Evolutionary conservation across 2,797 vertebrate species (phyloP), one percentile per base, ranked within the genome.

Genomic region (Pyrocephalus nanus): DNA sequence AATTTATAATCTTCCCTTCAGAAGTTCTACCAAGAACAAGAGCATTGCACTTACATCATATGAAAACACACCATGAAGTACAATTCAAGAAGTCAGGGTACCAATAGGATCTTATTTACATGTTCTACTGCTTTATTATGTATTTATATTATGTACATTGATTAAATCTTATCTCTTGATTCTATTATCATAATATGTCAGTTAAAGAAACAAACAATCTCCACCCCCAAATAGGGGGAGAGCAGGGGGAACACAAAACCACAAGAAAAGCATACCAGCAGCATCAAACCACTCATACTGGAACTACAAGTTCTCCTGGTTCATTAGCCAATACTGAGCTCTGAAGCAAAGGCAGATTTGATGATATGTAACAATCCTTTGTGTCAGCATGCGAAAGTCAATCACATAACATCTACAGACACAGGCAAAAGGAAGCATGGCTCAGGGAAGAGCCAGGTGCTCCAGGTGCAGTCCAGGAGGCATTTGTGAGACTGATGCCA

Each of bases 91-190:
- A 92, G 70, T 15, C 79, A 83, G 20, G 48, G 40, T 72, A 93
- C 79, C 85, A 91, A 85, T 1, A 90, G 58, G 62, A 47, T 75
- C 73, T 80, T 83, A 96, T 95, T 94, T 96, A 92, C 30, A 84
- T 65, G 67, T 70, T 88, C 92, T 78, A 92, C 70, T 78, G 62
- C 51, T 96, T 86, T 94, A 93, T 94, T 95, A 86, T 94, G 76
- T 78, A 93, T 95, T 95, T 92, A 87, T 75, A 71, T 65, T 86
- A 91, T 48, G 55, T 83, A 92, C 55, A 48, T 90, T 90, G 92
- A 97, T 96, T 94, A 93, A 92, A 97, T 96, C 95, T 96, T 96
- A 96, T 97, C 93, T 89, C 81, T 86, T 58, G 36, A 75, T 92
- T 90, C 89, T 88, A 93, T 93, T 95, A 95, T 73, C 90, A 94